Base-by-base conservation (phyloP, 2,113 vertebrate genomes). In the Brevimyrus niger region DNA sequence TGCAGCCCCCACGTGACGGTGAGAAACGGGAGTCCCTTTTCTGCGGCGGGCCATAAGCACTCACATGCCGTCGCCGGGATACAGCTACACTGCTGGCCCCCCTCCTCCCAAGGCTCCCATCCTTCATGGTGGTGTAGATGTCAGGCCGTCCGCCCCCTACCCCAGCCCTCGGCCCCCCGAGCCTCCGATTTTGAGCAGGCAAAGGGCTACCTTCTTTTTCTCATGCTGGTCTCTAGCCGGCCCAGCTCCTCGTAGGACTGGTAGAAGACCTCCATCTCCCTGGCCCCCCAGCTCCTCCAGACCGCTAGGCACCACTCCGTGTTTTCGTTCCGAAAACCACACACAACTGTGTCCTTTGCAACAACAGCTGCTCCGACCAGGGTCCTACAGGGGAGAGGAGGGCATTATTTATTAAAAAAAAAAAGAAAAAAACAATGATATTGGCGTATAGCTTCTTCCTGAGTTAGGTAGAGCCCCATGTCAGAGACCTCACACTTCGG, bases 241-340 rank as follows among this genome's bases (percentile, higher is more conserved):
- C 96, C 94, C 91, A 99, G 95, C 91, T 97, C 97, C 92, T 99
- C 98, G 0, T 96, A 98, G 89, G 97, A 96, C 93, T 96, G 97
- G 96, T 98, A 98, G 96, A 99, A 99, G 93, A 97, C 65, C 88
- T 98, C 96, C 90, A 99, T 97, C 91, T 98, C 97, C 6, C 90
- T 92, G 93, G 94, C 88, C 10, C 97, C 97, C 98, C 98, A 99
- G 94, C 96, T 96, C 92, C 97, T 96, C 98, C 98, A 99, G 93
- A 98, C 97, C 91, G 97, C 97, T 93, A 99, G 96, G 95, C 96
- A 96, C 97, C 97, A 97, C 92, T 96, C 97, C 17, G 0, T 93
- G 92, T 93, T 94, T 90, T 97, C 95, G 0, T 96, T 96, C 89
- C 92, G 94, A 89, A 98, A 97, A 95, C 97, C 97, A 65, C 98